Percentiles rank a stretch among this genome's conserved stretches.
These are phyloP conservation scores for Limenitis camilla DNA, from an alignment of 2,888 invertebrate species.

Conservation along the genomic window DNA sequence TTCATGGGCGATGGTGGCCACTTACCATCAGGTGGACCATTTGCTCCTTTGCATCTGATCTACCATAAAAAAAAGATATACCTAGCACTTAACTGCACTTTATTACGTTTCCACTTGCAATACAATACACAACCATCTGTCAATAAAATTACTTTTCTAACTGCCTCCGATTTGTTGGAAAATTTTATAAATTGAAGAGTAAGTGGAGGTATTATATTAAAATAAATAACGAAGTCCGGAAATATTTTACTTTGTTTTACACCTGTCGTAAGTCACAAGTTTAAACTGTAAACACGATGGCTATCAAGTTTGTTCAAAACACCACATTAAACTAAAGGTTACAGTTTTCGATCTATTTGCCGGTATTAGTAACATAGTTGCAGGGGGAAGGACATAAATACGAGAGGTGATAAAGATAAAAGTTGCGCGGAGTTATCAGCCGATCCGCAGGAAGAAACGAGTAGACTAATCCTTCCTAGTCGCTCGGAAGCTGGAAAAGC, in stretches of 20 bases:
- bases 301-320: not conserved
- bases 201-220: no score
- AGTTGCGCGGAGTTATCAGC: conserved; percentile 27
- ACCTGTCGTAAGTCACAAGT: not conserved
- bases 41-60: no score
- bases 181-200: no score
- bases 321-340: conserved; percentile 4
- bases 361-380: conserved; percentile 19
- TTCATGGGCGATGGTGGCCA: no score
- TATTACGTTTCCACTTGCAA: no score
- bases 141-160: no score
- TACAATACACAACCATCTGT: no score
- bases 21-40: no score
- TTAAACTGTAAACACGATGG: conserved; percentile 1
- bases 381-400: conserved; percentile 24
- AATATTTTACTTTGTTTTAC: not conserved
- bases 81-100: no score
- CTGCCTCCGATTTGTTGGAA: no score
- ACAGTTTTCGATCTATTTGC: conserved; percentile 14
- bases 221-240: not conserved
- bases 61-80: no score
- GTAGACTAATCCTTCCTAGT: conserved; percentile 29
- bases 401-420: conserved; percentile 26
- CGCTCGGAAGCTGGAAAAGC: conserved; percentile 42
- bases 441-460: conserved; percentile 28